phyloP scores from a whole-genome alignment of 2,888 invertebrate genomes.

The Catonia carolina region DNA sequence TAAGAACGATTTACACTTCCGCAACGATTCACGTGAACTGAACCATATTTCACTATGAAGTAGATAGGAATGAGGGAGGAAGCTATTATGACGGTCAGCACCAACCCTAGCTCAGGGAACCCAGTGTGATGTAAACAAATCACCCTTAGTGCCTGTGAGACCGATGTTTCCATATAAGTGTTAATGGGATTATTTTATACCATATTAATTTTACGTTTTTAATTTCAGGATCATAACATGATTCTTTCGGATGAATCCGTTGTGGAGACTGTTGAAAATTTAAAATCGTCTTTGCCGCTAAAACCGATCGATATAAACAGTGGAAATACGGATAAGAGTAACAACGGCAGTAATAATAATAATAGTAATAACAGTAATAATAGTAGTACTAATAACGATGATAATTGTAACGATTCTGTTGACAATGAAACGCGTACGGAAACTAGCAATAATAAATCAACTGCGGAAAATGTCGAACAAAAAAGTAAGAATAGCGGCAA shows the following conservation, averaged over 20 bases:
- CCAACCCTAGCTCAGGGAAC: too few species aligned
- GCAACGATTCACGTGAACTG: too few species aligned
- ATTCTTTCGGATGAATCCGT: constrained; percentile 7
- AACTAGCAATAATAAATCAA: neutral
- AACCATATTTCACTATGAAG: too few species aligned
- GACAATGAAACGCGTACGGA: neutral
- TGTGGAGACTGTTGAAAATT: neutral
- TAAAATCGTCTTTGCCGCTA: neutral
- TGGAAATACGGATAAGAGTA: too few species aligned
- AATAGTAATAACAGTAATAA: neutral
- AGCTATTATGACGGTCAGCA: too few species aligned
- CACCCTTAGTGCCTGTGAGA: too few species aligned
- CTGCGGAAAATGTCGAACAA: neutral
- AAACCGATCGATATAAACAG: constrained; percentile 6
- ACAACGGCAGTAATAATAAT: neutral
- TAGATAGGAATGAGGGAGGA: too few species aligned
- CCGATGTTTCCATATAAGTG: too few species aligned
- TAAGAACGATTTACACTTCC: too few species aligned
- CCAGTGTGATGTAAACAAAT: too few species aligned
- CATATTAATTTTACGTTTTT: neutral
- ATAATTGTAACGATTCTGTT: neutral
- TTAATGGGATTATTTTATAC: too few species aligned
- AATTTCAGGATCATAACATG: constrained; percentile 21
- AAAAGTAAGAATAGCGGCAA: neutral
- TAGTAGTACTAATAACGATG: neutral